These are phyloP conservation scores for Trachemys scripta DNA, from an alignment of 2,113 vertebrate species.

Conservation along the genomic window DNA sequence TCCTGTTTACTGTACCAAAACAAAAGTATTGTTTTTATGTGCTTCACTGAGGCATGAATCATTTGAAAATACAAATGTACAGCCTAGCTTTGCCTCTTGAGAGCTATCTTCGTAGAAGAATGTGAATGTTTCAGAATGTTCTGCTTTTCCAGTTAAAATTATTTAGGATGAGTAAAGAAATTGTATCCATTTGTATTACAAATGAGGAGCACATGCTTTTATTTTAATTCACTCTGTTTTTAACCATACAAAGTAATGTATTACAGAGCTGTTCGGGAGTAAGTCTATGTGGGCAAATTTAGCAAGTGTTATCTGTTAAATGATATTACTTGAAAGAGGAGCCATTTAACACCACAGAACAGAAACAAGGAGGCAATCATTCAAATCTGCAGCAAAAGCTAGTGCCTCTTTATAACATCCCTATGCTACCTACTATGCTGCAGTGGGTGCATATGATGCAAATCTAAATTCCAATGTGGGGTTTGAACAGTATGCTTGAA, in stretches of 20 bases:
- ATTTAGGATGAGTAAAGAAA: slow-evolving; percentile 13
- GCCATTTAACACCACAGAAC: background rate
- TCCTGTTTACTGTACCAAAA: slow-evolving; percentile 27
- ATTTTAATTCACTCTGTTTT: slow-evolving; percentile 9
- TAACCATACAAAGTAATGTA: slow-evolving; percentile 33
- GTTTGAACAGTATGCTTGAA: background rate
- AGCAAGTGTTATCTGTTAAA: background rate
- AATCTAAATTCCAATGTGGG: background rate
- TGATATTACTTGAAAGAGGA: background rate
- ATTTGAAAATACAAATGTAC: slow-evolving; percentile 34
- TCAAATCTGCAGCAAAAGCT: background rate
- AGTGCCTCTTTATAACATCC: background rate
- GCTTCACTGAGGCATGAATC: background rate
- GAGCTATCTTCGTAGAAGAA: slow-evolving; percentile 37
- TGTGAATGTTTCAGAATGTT: slow-evolving; percentile 33
- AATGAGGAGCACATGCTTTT: slow-evolving; percentile 36
- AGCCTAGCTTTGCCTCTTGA: slow-evolving; percentile 43
- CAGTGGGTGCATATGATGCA: background rate
- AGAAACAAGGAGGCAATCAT: background rate
- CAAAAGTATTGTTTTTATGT: slow-evolving; percentile 7
- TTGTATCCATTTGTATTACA: slow-evolving; percentile 34
- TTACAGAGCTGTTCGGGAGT: slow-evolving; percentile 9
- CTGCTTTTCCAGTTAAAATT: background rate
- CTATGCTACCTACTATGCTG: background rate
- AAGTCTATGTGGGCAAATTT: slow-evolving; percentile 33